Base-by-base conservation (phyloP, 2,888 invertebrate species). In the Automeris io region DNA sequence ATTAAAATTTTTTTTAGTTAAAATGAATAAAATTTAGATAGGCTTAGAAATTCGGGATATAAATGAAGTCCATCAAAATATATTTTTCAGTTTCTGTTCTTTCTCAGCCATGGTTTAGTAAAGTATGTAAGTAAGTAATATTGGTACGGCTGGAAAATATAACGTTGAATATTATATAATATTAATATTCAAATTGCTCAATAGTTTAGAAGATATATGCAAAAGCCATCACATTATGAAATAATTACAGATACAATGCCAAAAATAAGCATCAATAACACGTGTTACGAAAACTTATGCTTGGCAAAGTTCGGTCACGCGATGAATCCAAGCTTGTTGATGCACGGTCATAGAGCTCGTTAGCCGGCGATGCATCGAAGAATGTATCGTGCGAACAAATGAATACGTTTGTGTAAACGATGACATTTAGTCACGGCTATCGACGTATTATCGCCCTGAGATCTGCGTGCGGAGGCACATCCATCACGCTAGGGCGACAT, bases 151-250 rank as follows among this genome's bases (percentile, higher is more conserved):
- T 72, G 61, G 43, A 47, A n/a, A 64, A 65, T 54, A 58, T 57
- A 59, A 66, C 65, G 70, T 73, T 78, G 79, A 79, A 54, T 81
- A 79, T 62, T 72, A 62, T n/a, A n/a, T 44, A 47, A 29, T 29
- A 76, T n/a, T n/a, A n/a, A n/a, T n/a, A n/a, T n/a, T n/a, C n/a
- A 47, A 58, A 80, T 78, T 75, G 70, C 58, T 64, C 69, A 61
- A 67, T 70, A 61, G 57, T 54, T 61, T 57, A 68, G 55, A 61
- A 68, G 55, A 57, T 57, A 63, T 49, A 59, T 55, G 61, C 49
- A 60, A 54, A 57, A 61, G 52, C 50, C 43, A 54, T 57, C 49
- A 61, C 40, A 58, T 74, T 72, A 69, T 69, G 69, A 77, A 78
- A 79, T 72, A 70, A 73, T 72, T 69, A 70, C 56, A 44, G 43